Base-by-base conservation (phyloP, 2,888 invertebrate species). In the Athalia rosae region DNA sequence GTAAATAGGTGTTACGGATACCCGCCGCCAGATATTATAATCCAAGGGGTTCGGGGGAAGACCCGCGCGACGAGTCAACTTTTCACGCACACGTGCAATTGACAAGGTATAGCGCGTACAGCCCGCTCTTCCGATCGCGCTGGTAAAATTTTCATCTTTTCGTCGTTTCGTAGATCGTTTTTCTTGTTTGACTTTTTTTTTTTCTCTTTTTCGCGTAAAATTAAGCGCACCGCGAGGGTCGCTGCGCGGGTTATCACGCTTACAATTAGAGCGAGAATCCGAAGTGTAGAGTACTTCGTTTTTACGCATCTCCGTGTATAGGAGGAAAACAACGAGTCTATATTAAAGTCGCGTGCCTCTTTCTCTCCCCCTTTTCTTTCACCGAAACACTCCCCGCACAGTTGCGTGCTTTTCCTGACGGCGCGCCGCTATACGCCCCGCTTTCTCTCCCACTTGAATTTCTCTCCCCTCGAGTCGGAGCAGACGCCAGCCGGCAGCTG, bases 61-160 rank as follows among this genome's bases (percentile, higher is more conserved):
- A 69, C 69, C 69, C 56, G 66, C 66, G 41, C 56, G 43, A 71
- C n/a, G n/a, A n/a, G n/a, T n/a, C n/a, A 71, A 71, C 71, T 71
- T 71, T 71, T 15, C 41, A 71, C 71, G 43, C 58, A 71, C n/a
- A n/a, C n/a, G n/a, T n/a, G n/a, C n/a, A n/a, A 71, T 71, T 71
- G 71, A 71, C 71, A 67, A 67, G 71, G 71, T 71, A 71, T 56
- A 71, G 58, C 71, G 58, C 71, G 71, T n/a, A n/a, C n/a, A n/a
- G n/a, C n/a, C n/a, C n/a, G n/a, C n/a, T n/a, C n/a, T n/a, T n/a
- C n/a, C n/a, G n/a, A n/a, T n/a, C n/a, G n/a, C n/a, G n/a, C n/a
- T n/a, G n/a, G n/a, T n/a, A n/a, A n/a, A n/a, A n/a, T n/a, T n/a
- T n/a, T n/a, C n/a, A n/a, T 64, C 11, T 45, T 47, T 45, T 45